These are phyloP conservation scores for Myopa tessellatipennis DNA, from an alignment of 2,888 invertebrate species.

Conservation along the genomic window DNA sequence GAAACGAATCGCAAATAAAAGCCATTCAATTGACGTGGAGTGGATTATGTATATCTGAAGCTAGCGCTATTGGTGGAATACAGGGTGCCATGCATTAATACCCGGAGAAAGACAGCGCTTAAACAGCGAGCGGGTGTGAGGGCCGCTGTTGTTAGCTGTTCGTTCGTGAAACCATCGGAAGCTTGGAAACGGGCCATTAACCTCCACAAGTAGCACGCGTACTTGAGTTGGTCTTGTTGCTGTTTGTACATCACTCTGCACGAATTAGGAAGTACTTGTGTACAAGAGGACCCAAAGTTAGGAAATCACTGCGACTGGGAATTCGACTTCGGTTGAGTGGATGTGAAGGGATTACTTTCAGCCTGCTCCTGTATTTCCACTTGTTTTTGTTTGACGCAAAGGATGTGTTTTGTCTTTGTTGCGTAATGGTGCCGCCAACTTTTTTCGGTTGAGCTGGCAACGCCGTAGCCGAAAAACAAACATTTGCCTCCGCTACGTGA, in stretches of 20 bases:
- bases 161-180: not conserved
- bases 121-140: conserved; percentile 15
- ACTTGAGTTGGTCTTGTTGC: not conserved
- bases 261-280: not conserved
- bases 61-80: not conserved
- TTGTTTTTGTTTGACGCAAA: conserved; percentile 1
- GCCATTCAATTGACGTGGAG: conserved; percentile 9
- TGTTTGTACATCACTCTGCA: conserved; percentile 2
- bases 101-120: not conserved
- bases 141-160: conserved; percentile 28
- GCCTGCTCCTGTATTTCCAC: conserved; percentile 24
- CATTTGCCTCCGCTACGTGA: conserved; percentile 32
- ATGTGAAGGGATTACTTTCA: conserved; percentile 34
- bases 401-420: conserved; percentile 18
- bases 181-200: conserved; percentile 10
- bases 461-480: conserved; percentile 31
- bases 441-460: conserved; percentile 37
- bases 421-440: conserved; percentile 14
- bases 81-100: conserved; percentile 3
- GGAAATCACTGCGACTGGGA: conserved; percentile 13
- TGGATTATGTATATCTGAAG: conserved; percentile 16
- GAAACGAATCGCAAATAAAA: not conserved
- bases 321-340: conserved; percentile 33
- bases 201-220: conserved; percentile 1
- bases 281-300: not conserved